These are phyloP conservation scores for Thomomys bottae DNA, from an alignment of 2,113 vertebrate genomes.

Conservation along the genomic window DNA sequence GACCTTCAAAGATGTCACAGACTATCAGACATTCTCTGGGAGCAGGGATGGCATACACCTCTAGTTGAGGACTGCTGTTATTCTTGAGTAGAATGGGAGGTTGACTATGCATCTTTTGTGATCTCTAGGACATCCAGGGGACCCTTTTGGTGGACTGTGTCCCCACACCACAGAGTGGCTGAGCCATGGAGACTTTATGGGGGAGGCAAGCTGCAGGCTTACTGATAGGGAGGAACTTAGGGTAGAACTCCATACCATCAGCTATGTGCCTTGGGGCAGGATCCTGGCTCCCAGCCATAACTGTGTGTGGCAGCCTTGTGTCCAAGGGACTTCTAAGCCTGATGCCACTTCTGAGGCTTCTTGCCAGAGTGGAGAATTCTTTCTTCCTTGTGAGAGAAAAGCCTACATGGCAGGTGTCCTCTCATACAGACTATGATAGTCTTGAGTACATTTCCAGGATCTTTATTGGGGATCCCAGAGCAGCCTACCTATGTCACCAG, in stretches of 20 bases:
- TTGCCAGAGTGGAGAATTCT: background rate
- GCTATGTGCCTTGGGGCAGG: background rate
- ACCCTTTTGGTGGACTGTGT: background rate
- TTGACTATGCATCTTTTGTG: background rate
- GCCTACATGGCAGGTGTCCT: background rate
- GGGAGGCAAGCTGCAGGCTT: background rate
- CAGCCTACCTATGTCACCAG: background rate
- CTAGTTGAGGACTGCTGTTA: background rate
- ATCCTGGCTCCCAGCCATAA: background rate
- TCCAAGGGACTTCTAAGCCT: background rate
- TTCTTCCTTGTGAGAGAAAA: background rate
- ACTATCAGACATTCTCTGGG: no score
- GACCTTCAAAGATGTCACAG: background rate
- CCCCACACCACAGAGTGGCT: background rate
- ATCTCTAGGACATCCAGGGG: background rate
- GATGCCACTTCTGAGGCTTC: background rate
- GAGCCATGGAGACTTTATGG: background rate
- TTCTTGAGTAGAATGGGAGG: background rate
- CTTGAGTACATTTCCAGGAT: background rate
- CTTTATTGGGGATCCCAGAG: background rate
- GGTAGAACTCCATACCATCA: background rate
- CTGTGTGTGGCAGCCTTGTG: background rate
- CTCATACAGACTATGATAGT: background rate
- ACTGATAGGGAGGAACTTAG: no score
- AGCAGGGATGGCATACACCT: accelerated